Base-by-base conservation (phyloP, 2,113 vertebrate genomes). In the Ariopsis seemanni region DNA sequence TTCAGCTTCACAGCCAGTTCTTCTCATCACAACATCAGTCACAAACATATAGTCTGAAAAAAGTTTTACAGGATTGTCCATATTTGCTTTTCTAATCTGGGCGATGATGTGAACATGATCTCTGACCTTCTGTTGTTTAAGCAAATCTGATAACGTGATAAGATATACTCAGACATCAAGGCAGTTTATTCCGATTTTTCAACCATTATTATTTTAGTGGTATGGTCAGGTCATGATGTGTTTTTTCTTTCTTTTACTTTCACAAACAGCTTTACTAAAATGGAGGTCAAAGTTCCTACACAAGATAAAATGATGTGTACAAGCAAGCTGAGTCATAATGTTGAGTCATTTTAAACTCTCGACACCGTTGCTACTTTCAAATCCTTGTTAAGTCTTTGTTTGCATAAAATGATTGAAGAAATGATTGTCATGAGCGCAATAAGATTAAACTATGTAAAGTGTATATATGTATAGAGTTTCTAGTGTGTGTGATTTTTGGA, bases 81-180 rank as follows among this genome's bases (percentile, higher is more conserved):
- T 86, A 69, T 89, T 69, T 88, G 48, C n/a, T 27, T 80, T 89
- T 83, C 34, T 27, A 48, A 85, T 86, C 84, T 86, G 55, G 14
- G 53, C 53, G 25, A 25, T 30, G 53, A 50, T 55, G 7, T 85
- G 55, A 85, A 27, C 8, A 15, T 50, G 42, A 63, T 20, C 48
- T 77, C 58, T 78, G 63, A 78, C 27, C 14, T 1, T 55, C 75
- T 79, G 22, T 20, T 42, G 52, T 57, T 84, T 55, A 14, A 10
- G 60, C 65, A 88, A 86, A 83, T 9, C 83, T 79, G 22, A 58
- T 60, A 72, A 79, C 53, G 7, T 42, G 7, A 30, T 53, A n/a
- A 18, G 0, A 79, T 55, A 7, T n/a, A 77, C 12, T 53, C 52
- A 55, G 50, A 52, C 25, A 57, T 9, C 15, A 7, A 55, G 14